Base-by-base conservation (phyloP, 2,113 vertebrate genomes). In the Aspiorhynchus laticeps region DNA sequence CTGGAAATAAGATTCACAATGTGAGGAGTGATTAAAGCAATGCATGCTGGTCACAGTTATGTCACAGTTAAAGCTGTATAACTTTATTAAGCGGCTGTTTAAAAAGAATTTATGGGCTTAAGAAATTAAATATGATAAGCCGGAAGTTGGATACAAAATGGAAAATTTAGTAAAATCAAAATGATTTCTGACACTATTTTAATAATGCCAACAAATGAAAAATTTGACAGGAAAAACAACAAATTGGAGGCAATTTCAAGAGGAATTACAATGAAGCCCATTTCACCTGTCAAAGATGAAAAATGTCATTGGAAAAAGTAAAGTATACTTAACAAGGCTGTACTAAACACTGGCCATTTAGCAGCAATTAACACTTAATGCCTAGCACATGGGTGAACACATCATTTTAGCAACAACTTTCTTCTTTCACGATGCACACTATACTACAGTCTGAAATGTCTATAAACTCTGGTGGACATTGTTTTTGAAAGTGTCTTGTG, bases 351-450 rank as follows among this genome's bases (percentile, higher is more conserved):
- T 4, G 83, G 61, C 89, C 91, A 95, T 93, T 95, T 93, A 94
- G 92, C 92, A 93, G 91, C 90, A 95, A 95, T 95, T 95, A 95
- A 93, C 92, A 88, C 92, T 91, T 95, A 95, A 96, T 95, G 94
- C 87, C 80, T 87, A 71, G 87, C 89, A 90, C 80, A 90, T 90
- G 87, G 80, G 46, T 63, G 75, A 80, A 87, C 78, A 85, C 46
- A 78, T 48, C 89, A 80, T 90, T 87, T 88, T 86, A 76, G 83
- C 89, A 90, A 90, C 90, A 91, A 92, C 91, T 90, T 88, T 87
- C 88, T 89, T 89, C 38, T 48, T 21, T 88, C 61, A 80, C 14
- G 28, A 15, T 17, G 24, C 41, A 46, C 41, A 41, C 43, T 31
- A 78, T 21, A 38, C 11, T 10, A 15, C 31, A 41, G 56, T 80